A percentile compares a stretch with the other conserved stretches of the same genome.
phyloP scores from a whole-genome alignment of 2,888 invertebrate species.

The Vanessa cardui region DNA sequence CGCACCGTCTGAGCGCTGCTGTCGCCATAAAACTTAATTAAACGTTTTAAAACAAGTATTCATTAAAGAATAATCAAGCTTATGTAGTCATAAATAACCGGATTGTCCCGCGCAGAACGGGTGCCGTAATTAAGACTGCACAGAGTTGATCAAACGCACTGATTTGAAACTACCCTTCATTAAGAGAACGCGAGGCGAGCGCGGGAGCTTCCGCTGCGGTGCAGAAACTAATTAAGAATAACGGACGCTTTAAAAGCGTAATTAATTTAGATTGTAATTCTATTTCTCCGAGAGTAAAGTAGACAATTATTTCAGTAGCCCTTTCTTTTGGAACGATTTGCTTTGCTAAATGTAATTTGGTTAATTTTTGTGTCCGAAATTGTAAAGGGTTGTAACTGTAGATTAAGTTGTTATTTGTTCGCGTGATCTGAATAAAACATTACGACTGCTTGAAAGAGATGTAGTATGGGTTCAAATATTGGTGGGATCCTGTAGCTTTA shows the following conservation, averaged over 20 bases:
- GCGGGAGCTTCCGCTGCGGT: slow-evolving; percentile 79
- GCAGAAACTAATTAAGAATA: slow-evolving; percentile 84
- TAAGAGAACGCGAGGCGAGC: slow-evolving; percentile 74
- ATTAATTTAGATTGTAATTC: slow-evolving; percentile 84
- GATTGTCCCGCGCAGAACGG: slow-evolving; percentile 82
- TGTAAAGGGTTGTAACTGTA: slow-evolving; percentile 57
- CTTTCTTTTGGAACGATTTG: slow-evolving; percentile 80
- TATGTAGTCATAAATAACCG: slow-evolving; percentile 84
- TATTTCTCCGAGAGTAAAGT: slow-evolving; percentile 81
- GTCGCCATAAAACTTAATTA: slow-evolving; percentile 84
- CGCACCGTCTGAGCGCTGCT: slow-evolving; percentile 64
- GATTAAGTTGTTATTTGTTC: slow-evolving; percentile 51
- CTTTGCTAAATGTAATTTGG: slow-evolving; percentile 77
- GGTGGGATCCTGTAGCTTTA: slow-evolving; percentile 19
- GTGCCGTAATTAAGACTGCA: slow-evolving; percentile 83
- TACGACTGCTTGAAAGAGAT: slow-evolving; percentile 33
- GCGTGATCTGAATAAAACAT: slow-evolving; percentile 42
- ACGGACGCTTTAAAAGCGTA: slow-evolving; percentile 83
- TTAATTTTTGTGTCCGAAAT: slow-evolving; percentile 76
- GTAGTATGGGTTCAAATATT: slow-evolving; percentile 27
- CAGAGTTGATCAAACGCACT: slow-evolving; percentile 84
- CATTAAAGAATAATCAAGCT: slow-evolving; percentile 84
- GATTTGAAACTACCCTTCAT: slow-evolving; percentile 83
- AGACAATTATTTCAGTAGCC: slow-evolving; percentile 82
- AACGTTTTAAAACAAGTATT: slow-evolving; percentile 84